Evolutionary conservation across 1,140 invertebrate genomes (phyloP), one percentile per base, ranked within the genome.

Genomic region (Drosophila parvula): DNA sequence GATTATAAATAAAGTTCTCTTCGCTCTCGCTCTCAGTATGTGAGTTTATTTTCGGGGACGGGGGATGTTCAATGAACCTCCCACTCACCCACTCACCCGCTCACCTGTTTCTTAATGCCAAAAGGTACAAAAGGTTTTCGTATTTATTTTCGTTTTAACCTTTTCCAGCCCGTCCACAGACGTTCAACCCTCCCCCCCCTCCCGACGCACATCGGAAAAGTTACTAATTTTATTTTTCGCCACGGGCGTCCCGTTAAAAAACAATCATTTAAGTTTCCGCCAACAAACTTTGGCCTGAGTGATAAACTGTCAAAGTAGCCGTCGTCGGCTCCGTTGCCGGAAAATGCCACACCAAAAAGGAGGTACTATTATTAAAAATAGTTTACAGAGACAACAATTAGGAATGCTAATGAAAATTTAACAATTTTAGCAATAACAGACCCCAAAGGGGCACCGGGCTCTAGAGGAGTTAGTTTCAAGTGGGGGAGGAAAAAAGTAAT

Each of bases 281-380:
- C 38, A 59, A 10, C 28, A 61, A 64, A 64, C 56, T 64, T 55
- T 34, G 14, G 38, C 38, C 9, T 10, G 41, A 61, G 61, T 61
- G 56, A 64, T 64, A 64, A 64, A 64, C 56, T 64, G 61, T 64
- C 61, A 64, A 16, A 18, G 61, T 41, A 16, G 61, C 51, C 50
- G 16, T 34, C 48, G n/a, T 10, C 16, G 50, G 34, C 5, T 3
- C 12, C 10, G 48, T 18, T 2, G 32, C 36, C 11, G 1, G 50
- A 18, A 7, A 16, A 22, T 43, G 61, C 55, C 38, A 11, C 38
- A 11, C 38, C 14, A 32, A 30, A 12, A 43, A 27, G 36, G 16
- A 10, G 6, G 28, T 43, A 14, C 16, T 61, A 41, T 43, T 64
- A 60, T 64, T 64, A 60, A 63, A 55, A 50, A 57, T 57, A 57